Evolutionary conservation across 2,113 vertebrate species (phyloP), one percentile per base, ranked within the genome.

Genomic region (Pteropus alecto): DNA sequence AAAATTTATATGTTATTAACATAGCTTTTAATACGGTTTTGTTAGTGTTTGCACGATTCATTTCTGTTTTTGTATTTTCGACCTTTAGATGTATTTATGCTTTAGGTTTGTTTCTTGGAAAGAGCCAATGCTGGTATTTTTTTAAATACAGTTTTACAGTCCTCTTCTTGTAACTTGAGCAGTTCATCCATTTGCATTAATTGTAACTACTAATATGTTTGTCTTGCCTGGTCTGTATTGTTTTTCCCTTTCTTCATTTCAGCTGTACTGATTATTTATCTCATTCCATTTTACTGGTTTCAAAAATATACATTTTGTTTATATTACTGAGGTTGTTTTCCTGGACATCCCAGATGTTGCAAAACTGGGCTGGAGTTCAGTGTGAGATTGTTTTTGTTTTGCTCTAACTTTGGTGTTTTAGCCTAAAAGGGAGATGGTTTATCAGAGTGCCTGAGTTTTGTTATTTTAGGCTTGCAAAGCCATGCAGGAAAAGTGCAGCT

Each of bases 41-140:
- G 35, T 83, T 74, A 73, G 56, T 54, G 22, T 63, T 73, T 73
- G 58, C 35, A 43, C 83, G n/a, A 70, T 38, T 14, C 26, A 63
- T 79, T 91, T 54, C 11, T 86, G 26, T 68, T 15, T 2, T 77
- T 76, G 10, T 48, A 22, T 67, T 91, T 91, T 78, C n/a, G 60
- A 77, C 10, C 22, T 78, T 51, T 79, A 71, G 22, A 41, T 88
- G 43, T 43, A 6, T 79, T 71, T 71, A 54, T 85, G 58, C 19
- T 79, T 71, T 87, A 86, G 46, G 38, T 79, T 79, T 73, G 26
- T 76, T 94, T 90, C 58, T 92, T 87, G 22, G 38, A 73, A 92
- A 73, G 7, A 81, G 22, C 6, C 30, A 35, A 5, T 81, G 22
- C 51, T 77, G 33, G 2, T 56, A 38, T 43, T n/a, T 10, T 63